Evolutionary conservation across 2,888 invertebrate species (phyloP).

Genomic region (Pimpla rufipes): DNA sequence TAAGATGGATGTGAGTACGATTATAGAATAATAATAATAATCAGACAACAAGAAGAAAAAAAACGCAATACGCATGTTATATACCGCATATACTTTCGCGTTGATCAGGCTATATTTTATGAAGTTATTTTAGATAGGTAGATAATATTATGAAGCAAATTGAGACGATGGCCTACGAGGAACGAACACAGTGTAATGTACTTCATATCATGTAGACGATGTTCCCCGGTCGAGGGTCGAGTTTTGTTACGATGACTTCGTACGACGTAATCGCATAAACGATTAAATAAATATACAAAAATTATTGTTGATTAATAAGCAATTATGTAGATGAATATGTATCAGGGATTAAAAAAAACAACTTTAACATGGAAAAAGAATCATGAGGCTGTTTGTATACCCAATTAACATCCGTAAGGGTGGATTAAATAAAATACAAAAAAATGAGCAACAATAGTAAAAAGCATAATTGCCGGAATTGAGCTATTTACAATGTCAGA

Average conservation of each 20-base stretch:
- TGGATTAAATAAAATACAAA: slow-evolving; percentile 40
- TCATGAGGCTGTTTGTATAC: slow-evolving; percentile 13
- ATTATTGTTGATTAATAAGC: slow-evolving; percentile 50
- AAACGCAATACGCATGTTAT: slow-evolving; percentile 54
- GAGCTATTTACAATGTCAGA: slow-evolving; percentile 47
- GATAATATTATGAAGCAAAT: slow-evolving; percentile 59
- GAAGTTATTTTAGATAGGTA: slow-evolving; percentile 76
- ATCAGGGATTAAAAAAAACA: slow-evolving; percentile 37
- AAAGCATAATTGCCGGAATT: slow-evolving; percentile 38
- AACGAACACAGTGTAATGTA: slow-evolving; percentile 49
- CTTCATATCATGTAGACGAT: slow-evolving; percentile 52
- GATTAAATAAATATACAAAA: slow-evolving; percentile 50
- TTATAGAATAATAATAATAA: slow-evolving; percentile 53
- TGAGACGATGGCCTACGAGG: slow-evolving; percentile 54
- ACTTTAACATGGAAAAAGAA: slow-evolving; percentile 19
- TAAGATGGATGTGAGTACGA: slow-evolving; percentile 76
- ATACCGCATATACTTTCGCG: slow-evolving; percentile 67
- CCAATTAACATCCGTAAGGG: slow-evolving; percentile 23
- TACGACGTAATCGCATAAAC: slow-evolving; percentile 56
- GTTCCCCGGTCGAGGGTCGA: slow-evolving; percentile 52
- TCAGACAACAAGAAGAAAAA: slow-evolving; percentile 9
- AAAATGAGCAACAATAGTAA: neutral
- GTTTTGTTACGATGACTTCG: slow-evolving; percentile 57
- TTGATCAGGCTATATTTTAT: slow-evolving; percentile 75
- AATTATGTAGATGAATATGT: slow-evolving; percentile 32